Evolutionary conservation across 1,140 invertebrate species (phyloP).

Genomic region (Aphidius gifuensis): DNA sequence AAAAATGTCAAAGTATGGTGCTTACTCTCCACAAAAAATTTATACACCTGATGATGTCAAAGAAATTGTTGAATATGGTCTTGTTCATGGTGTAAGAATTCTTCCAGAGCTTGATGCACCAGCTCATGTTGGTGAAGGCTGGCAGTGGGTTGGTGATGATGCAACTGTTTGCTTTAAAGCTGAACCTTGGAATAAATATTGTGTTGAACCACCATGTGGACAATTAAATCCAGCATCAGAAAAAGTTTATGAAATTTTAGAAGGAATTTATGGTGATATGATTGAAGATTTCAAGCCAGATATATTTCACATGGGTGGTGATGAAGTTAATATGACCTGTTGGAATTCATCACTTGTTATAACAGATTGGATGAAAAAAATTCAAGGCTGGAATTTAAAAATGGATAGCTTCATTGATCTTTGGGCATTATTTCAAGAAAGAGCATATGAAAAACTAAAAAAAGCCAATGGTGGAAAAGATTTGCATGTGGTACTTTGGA

Average conservation of each 20-base stretch:
- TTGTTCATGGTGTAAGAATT: conserved; percentile 73
- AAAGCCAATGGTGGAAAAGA: conserved; percentile 58
- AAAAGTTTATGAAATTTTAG: conserved; percentile 69
- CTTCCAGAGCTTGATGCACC: conserved; percentile 85
- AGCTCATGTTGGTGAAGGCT: conserved; percentile 84
- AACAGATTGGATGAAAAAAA: conserved; percentile 64
- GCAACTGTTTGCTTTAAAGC: conserved; percentile 59
- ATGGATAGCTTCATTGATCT: conserved; percentile 67
- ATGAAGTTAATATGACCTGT: conserved; percentile 74
- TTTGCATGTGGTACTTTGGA: conserved; percentile 75
- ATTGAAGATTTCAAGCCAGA: conserved; percentile 66
- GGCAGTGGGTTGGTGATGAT: conserved; percentile 65
- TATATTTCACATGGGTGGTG: conserved; percentile 86
- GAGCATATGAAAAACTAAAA: conserved; percentile 57
- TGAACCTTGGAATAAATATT: conserved; percentile 74
- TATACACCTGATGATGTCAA: conserved; percentile 56
- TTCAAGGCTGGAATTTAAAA: conserved; percentile 58
- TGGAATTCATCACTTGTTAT: conserved; percentile 73
- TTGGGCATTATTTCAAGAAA: conserved; percentile 74
- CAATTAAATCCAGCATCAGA: conserved; percentile 77
- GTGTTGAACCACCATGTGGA: conserved; percentile 84
- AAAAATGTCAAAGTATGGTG: conserved; percentile 67
- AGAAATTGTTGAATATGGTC: conserved; percentile 68
- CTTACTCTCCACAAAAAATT: conserved; percentile 67
- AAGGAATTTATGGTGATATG: conserved; percentile 70